Evolutionary conservation across 2,113 vertebrate genomes (phyloP).

Genomic region (Sminthopsis crassicaudata): DNA sequence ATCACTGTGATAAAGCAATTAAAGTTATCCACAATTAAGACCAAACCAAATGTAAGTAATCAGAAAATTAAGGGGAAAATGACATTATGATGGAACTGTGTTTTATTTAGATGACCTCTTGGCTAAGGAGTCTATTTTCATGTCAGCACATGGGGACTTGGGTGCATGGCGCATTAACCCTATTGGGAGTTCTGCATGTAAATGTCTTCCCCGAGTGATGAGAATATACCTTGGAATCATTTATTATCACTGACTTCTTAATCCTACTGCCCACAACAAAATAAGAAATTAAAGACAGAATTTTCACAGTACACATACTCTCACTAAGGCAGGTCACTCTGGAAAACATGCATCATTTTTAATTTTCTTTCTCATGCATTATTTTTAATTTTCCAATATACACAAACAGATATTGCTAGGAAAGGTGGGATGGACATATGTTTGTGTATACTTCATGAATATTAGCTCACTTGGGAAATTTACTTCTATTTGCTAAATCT

Average conservation of each 20-base stretch:
- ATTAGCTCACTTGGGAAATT: slow-evolving; percentile 2
- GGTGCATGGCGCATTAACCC: slow-evolving; percentile 50
- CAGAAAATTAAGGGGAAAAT: slow-evolving; percentile 76
- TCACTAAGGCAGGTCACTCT: slow-evolving; percentile 18
- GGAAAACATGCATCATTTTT: background rate
- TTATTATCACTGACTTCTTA: slow-evolving; percentile 41
- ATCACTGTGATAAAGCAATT: slow-evolving; percentile 75
- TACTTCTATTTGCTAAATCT: slow-evolving; percentile 15
- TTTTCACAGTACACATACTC: background rate
- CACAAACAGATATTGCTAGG: background rate
- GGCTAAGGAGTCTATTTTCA: slow-evolving; percentile 59
- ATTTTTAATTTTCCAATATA: background rate
- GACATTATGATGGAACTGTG: slow-evolving; percentile 64
- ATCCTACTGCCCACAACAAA: background rate
- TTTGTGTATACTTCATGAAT: background rate
- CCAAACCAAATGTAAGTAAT: slow-evolving; percentile 75
- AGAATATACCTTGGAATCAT: slow-evolving; percentile 41
- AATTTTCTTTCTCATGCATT: background rate
- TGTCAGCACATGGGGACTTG: slow-evolving; percentile 7
- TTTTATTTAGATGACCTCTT: slow-evolving; percentile 64
- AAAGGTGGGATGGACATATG: background rate
- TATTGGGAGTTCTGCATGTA: slow-evolving; percentile 9
- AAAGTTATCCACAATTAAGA: slow-evolving; percentile 76
- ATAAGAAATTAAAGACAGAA: slow-evolving; percentile 21
- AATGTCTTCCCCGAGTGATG: slow-evolving; percentile 43